Percentiles rank a stretch among this genome's conserved stretches.
phyloP scores from a whole-genome alignment of 1,140 invertebrate species.

The Chlorops oryzae region DNA sequence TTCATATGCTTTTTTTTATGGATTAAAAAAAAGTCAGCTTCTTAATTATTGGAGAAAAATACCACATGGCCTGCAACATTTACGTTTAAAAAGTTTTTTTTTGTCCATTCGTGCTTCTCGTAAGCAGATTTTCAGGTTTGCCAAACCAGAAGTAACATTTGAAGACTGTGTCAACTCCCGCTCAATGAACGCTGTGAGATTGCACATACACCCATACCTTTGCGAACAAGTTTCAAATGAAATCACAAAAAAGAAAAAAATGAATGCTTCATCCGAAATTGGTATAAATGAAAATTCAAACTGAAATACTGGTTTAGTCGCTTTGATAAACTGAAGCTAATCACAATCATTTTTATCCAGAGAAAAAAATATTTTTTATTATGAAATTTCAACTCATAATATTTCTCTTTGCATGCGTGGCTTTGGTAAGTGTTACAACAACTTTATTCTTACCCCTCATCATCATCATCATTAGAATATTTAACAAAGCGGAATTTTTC shows the following conservation, averaged over 20 bases:
- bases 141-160: no score
- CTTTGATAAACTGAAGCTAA: background rate
- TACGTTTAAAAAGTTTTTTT: no score
- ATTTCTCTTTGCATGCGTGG: background rate
- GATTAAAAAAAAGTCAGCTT: no score
- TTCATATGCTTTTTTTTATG: no score
- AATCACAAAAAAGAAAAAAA: no score
- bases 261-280: background rate
- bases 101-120: no score
- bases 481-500: background rate
- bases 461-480: background rate
- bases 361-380: background rate
- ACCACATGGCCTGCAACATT: no score
- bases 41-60: no score
- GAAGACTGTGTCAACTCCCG: background rate
- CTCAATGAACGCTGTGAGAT: no score
- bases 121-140: no score
- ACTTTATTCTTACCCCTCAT: constrained; percentile 12
- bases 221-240: no score
- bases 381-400: constrained; percentile 4
- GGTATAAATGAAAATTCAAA: background rate
- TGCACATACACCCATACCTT: no score
- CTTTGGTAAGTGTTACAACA: constrained; percentile 6
- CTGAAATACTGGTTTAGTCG: background rate
- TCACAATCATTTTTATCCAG: background rate